These are phyloP conservation scores for Enteromius fasciolatus DNA, from an alignment of 2,797 vertebrate species.

Conservation along the genomic window DNA sequence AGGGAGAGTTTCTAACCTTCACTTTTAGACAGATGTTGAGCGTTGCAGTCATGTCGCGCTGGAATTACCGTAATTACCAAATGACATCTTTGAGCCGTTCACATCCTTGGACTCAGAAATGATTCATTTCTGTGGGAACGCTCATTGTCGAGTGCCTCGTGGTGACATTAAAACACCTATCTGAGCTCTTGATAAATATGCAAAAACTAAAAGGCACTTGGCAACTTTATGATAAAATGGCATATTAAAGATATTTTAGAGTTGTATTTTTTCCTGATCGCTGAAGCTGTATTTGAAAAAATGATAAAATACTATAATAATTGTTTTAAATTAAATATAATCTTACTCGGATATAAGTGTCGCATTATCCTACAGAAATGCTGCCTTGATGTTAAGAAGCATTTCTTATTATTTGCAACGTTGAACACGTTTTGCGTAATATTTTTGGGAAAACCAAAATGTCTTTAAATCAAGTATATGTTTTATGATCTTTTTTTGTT, in stretches of 20 bases:
- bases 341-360: background rate
- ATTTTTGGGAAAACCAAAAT: background rate
- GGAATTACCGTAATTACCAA: constrained; percentile 8
- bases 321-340: background rate
- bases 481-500: background rate
- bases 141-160: background rate
- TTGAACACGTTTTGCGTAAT: background rate
- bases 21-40: constrained; percentile 18
- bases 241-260: background rate
- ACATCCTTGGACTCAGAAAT: constrained; percentile 13
- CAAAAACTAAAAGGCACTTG: background rate
- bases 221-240: background rate
- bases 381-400: background rate
- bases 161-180: background rate
- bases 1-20: background rate
- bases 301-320: background rate
- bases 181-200: background rate
- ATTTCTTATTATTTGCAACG: background rate
- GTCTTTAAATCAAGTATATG: background rate
- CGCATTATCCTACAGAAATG: background rate
- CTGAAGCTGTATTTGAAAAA: background rate
- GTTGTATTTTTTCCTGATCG: background rate
- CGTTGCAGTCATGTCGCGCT: background rate
- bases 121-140: background rate
- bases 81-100: constrained; percentile 5